phyloP scores from a whole-genome alignment of 2,888 invertebrate genomes.

The Thysanoteuthis rhombus region DNA sequence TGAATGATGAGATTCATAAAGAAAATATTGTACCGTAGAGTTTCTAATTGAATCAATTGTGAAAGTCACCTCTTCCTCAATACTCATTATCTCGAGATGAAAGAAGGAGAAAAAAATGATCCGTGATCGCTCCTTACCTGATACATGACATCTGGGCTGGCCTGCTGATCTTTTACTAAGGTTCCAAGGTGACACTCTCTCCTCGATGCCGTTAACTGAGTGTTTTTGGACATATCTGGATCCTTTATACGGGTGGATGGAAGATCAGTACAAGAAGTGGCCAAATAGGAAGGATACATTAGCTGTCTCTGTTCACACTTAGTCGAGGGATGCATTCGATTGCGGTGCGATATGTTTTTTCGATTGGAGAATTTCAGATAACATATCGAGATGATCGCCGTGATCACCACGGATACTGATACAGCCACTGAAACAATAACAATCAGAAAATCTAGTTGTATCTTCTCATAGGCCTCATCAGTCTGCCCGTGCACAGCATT shows the following conservation, averaged over 20 bases:
- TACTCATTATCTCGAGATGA: too few relatives aligned
- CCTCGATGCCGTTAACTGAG: background rate
- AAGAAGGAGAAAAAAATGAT: background rate
- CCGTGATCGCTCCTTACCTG: background rate
- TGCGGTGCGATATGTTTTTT: background rate
- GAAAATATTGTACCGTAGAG: too few relatives aligned
- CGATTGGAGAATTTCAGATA: background rate
- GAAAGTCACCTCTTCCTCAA: too few relatives aligned
- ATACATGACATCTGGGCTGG: constrained; percentile 12
- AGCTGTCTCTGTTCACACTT: background rate
- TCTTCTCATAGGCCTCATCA: background rate
- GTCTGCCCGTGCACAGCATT: background rate
- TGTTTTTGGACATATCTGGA: background rate
- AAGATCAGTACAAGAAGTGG: background rate
- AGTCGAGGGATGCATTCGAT: background rate
- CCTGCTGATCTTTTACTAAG: background rate
- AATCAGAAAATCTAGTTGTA: constrained; percentile 12
- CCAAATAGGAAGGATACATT: background rate
- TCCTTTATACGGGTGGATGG: background rate
- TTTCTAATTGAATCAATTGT: too few relatives aligned
- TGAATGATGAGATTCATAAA: too few relatives aligned
- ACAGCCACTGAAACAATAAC: constrained; percentile 12
- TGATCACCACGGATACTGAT: background rate
- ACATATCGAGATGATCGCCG: background rate
- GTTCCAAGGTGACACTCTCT: background rate